These are phyloP conservation scores for Podarcis raffonei DNA, from an alignment of 2,113 vertebrate genomes.

Conservation along the genomic window DNA sequence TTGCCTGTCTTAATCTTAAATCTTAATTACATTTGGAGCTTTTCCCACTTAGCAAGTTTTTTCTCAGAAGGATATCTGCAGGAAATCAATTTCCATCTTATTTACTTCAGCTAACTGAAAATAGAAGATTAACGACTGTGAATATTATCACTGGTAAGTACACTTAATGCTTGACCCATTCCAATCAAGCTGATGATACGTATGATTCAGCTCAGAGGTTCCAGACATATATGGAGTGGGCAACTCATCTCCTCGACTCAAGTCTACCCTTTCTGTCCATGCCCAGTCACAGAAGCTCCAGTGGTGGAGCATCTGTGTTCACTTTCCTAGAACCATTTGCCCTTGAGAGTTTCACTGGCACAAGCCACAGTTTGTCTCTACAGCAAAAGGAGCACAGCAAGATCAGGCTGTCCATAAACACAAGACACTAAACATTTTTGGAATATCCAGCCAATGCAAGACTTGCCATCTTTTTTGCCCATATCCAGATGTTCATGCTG, in stretches of 20 bases:
- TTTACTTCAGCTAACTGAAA: background rate
- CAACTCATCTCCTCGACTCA: background rate
- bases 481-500: background rate
- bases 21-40: background rate
- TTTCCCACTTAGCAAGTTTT: background rate
- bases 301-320: background rate
- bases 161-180: background rate
- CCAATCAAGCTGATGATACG: background rate
- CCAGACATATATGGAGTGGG: background rate
- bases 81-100: background rate
- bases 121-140: background rate
- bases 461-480: background rate
- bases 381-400: background rate
- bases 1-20: background rate
- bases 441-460: background rate
- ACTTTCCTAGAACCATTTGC: background rate
- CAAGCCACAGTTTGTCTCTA: background rate
- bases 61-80: background rate
- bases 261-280: background rate
- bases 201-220: background rate
- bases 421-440: background rate
- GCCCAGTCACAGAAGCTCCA: background rate
- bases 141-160: background rate
- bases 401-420: background rate
- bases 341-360: background rate